These are phyloP conservation scores for Hoplostethus mediterraneus DNA, from an alignment of 2,797 vertebrate species.

Conservation along the genomic window DNA sequence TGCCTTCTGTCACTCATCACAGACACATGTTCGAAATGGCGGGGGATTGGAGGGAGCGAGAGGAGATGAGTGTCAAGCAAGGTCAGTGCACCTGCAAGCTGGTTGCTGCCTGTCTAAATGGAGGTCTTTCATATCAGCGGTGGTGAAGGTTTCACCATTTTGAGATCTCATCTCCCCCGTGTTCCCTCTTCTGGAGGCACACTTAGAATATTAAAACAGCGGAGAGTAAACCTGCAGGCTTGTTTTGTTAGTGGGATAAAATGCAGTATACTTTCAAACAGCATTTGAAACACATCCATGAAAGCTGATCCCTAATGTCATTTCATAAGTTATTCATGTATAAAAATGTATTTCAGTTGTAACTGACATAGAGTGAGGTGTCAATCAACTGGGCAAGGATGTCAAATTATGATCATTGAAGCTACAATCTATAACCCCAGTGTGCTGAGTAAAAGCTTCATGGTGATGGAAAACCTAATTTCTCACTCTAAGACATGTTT, in stretches of 20 bases:
- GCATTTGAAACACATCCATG: conserved; percentile 6
- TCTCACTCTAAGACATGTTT: conserved; percentile 9
- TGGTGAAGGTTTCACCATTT: background rate
- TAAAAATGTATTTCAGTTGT: conserved; percentile 31
- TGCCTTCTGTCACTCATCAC: conserved; percentile 36
- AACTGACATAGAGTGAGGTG: conserved; percentile 32
- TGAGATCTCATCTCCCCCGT: conserved; percentile 27
- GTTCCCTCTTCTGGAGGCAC: background rate
- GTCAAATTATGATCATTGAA: conserved; percentile 26
- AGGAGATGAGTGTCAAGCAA: conserved; percentile 24
- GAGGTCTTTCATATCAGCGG: conserved; percentile 2
- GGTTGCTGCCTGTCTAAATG: background rate
- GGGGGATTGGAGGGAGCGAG: background rate
- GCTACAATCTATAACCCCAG: conserved; percentile 3
- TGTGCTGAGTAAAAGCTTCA: conserved; percentile 26
- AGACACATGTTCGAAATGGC: conserved; percentile 9
- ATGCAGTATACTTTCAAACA: background rate
- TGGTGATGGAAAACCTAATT: conserved; percentile 1
- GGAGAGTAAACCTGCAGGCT: background rate
- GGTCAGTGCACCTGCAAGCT: conserved; percentile 30
- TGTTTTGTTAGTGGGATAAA: conserved; percentile 3
- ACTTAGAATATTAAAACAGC: conserved; percentile 5
- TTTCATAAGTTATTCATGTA: conserved; percentile 22
- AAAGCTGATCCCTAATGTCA: conserved; percentile 26
- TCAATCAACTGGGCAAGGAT: conserved; percentile 32